Evolutionary conservation across 1,140 invertebrate species (phyloP).

Genomic region (Lepidotrigona ventralis): DNA sequence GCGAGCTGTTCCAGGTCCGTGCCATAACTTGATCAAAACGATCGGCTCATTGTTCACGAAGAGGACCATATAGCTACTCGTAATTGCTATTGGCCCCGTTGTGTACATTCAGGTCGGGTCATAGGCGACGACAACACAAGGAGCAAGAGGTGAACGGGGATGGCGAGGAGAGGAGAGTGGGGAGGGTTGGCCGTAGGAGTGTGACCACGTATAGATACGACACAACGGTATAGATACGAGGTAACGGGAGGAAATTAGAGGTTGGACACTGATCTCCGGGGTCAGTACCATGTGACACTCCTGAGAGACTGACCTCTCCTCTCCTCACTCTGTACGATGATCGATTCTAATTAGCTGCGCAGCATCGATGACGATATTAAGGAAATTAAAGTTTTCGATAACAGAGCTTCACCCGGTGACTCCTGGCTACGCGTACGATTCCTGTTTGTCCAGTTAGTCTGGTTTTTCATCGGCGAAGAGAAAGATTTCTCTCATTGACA

Average conservation of each 20-base stretch:
- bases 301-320: slow-evolving; percentile 32
- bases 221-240: slow-evolving; percentile 61
- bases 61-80: slow-evolving; percentile 54
- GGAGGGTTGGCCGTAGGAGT: slow-evolving; percentile 37
- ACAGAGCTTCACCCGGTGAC: not conserved
- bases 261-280: slow-evolving; percentile 59
- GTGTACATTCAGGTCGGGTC: slow-evolving; percentile 63
- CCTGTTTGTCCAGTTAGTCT: slow-evolving; percentile 59
- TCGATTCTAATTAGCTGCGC: slow-evolving; percentile 68
- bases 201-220: slow-evolving; percentile 59
- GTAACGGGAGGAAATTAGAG: slow-evolving; percentile 67
- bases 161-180: not conserved
- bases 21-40: slow-evolving; percentile 34
- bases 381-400: slow-evolving; percentile 70
- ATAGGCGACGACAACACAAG: slow-evolving; percentile 60
- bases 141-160: slow-evolving; percentile 26
- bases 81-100: slow-evolving; percentile 66
- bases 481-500: slow-evolving; percentile 2
- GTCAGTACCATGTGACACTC: slow-evolving; percentile 43
- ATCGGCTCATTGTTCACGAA: slow-evolving; percentile 50
- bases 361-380: slow-evolving; percentile 64
- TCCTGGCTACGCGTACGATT: slow-evolving; percentile 1
- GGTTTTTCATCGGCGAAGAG: not conserved
- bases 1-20: not conserved
- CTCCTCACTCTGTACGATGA: slow-evolving; percentile 29